phyloP scores from a whole-genome alignment of 2,888 invertebrate species.

The Apamea anceps region DNA sequence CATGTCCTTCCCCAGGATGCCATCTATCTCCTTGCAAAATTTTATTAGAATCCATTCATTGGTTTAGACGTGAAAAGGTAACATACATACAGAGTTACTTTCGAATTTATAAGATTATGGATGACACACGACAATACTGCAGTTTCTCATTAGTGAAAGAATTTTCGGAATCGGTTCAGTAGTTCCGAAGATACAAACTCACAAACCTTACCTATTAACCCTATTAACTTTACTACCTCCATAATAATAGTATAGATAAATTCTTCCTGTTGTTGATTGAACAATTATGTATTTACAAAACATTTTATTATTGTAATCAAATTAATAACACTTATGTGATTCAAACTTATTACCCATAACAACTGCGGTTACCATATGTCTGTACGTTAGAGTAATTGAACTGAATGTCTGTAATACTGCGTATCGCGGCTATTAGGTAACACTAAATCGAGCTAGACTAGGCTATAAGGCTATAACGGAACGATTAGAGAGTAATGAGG shows the following conservation, averaged over 20 bases:
- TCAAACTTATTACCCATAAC: background rate
- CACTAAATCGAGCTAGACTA: constrained; percentile 16
- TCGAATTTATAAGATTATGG: too few relatives aligned
- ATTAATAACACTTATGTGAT: constrained; percentile 1
- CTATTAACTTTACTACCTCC: too few relatives aligned
- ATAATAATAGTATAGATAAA: background rate
- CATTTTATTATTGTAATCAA: background rate
- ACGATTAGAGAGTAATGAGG: constrained; percentile 37
- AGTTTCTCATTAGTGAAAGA: background rate
- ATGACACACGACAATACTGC: background rate
- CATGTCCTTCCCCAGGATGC: too few relatives aligned
- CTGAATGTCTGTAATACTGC: constrained; percentile 3
- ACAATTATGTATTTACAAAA: background rate
- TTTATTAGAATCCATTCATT: too few relatives aligned
- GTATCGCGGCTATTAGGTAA: constrained; percentile 33
- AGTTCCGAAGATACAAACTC: background rate
- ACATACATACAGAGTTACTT: too few relatives aligned
- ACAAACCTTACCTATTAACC: background rate
- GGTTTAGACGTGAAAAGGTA: too few relatives aligned
- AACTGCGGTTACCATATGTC: background rate
- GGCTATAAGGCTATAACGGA: constrained; percentile 33
- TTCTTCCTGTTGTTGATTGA: background rate
- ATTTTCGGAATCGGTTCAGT: background rate
- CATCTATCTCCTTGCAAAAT: too few relatives aligned
- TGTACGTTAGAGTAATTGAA: constrained; percentile 1